Conservation (phyloP, 2,797 vertebrate species). For the Scyliorhinus canicula region DNA sequence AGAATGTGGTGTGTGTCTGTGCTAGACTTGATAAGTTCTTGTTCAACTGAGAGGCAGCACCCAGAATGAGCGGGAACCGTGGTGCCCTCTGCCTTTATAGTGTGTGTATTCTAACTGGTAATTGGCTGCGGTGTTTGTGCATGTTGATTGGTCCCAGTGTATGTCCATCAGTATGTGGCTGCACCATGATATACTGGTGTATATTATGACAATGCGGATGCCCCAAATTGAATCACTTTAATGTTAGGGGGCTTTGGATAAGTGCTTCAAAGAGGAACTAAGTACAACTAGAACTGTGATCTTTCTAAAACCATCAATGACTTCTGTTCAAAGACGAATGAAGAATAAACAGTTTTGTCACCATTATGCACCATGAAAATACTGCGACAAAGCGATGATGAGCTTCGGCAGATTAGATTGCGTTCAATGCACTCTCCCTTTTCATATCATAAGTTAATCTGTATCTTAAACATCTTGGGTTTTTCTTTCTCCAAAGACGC, state of each 20-base stretch:
- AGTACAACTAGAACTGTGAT: background rate
- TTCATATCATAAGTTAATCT: background rate
- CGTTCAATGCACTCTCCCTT: background rate
- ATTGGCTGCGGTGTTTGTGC: too few species aligned
- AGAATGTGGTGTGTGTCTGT: too few species aligned
- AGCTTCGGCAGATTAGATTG: background rate
- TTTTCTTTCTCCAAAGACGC: background rate
- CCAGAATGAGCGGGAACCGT: too few species aligned
- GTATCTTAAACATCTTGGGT: background rate
- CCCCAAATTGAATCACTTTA: background rate
- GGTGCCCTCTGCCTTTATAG: too few species aligned
- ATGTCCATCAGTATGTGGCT: too few species aligned
- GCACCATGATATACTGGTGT: too few species aligned
- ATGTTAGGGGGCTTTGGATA: background rate
- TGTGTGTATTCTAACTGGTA: too few species aligned
- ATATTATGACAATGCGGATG: too few species aligned
- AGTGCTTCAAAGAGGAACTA: background rate
- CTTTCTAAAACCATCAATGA: background rate
- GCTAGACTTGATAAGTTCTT: too few species aligned
- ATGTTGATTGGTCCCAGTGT: too few species aligned
- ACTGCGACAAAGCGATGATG: background rate
- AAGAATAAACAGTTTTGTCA: background rate
- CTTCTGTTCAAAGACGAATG: background rate
- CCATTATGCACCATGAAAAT: background rate
- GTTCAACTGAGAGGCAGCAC: too few species aligned